phyloP scores from a whole-genome alignment of 2,113 vertebrate genomes.

The Junco hyemalis region DNA sequence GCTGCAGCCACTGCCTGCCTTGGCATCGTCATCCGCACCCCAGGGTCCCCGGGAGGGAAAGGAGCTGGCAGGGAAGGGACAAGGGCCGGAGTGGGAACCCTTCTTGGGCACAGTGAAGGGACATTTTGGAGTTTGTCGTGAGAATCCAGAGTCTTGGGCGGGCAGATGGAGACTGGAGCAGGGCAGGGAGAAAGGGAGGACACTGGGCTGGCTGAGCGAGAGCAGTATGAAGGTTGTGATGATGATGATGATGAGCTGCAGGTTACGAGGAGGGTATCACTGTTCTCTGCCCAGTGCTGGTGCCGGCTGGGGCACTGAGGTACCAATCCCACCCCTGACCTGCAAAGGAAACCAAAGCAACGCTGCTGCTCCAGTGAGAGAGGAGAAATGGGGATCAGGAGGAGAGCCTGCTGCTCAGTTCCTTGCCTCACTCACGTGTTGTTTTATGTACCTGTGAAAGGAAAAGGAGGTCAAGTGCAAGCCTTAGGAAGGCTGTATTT shows the following conservation, averaged over 20 bases:
- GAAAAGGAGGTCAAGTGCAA: background rate
- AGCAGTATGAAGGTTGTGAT: background rate
- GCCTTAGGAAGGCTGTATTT: background rate
- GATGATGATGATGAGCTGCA: accelerated
- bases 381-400: background rate
- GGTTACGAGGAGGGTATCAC: accelerated
- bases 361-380: background rate
- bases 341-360: accelerated
- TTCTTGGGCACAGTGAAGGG: background rate
- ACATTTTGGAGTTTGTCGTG: accelerated
- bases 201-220: background rate
- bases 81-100: background rate
- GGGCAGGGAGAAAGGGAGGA: background rate
- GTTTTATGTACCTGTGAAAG: background rate
- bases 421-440: accelerated
- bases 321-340: accelerated
- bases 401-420: background rate
- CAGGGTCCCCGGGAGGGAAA: accelerated
- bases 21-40: too few relatives aligned
- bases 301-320: accelerated
- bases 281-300: background rate
- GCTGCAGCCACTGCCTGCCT: background rate
- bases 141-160: background rate
- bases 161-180: background rate
- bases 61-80: background rate